phyloP scores from a whole-genome alignment of 2,888 invertebrate genomes.

The Orthonychiurus folsomi region DNA sequence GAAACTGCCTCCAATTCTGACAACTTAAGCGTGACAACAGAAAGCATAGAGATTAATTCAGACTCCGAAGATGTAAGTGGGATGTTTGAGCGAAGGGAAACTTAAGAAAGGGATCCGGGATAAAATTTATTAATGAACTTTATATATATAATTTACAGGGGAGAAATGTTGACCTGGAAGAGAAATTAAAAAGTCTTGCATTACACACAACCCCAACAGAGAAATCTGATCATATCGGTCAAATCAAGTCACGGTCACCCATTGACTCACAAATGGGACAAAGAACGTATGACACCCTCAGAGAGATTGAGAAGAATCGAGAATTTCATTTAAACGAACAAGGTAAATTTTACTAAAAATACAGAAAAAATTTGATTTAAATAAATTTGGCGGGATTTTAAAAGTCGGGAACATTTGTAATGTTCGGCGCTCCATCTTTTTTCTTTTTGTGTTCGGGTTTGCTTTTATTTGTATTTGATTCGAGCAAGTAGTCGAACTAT shows the following conservation, averaged over 20 bases:
- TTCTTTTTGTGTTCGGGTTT: too few relatives aligned
- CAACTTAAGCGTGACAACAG: constrained; percentile 30
- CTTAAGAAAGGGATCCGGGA: too few relatives aligned
- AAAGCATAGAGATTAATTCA: constrained; percentile 41
- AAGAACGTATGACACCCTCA: constrained; percentile 73
- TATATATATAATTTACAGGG: constrained; percentile 22
- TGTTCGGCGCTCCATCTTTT: too few relatives aligned
- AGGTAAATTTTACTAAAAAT: constrained; percentile 51
- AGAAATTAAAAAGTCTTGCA: constrained; percentile 40
- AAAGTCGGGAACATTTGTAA: too few relatives aligned
- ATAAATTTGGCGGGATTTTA: too few relatives aligned
- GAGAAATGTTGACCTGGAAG: constrained; percentile 41
- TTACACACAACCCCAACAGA: constrained; percentile 40
- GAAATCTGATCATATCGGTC: constrained; percentile 58
- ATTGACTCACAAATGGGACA: constrained; percentile 56
- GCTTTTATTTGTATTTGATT: too few relatives aligned
- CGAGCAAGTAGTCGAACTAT: too few relatives aligned
- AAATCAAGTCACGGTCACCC: constrained; percentile 74
- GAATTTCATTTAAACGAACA: constrained; percentile 79
- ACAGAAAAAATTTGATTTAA: too few relatives aligned
- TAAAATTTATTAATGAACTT: too few relatives aligned
- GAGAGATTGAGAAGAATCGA: constrained; percentile 80
- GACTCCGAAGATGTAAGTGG: constrained; percentile 42
- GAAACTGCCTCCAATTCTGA: constrained; percentile 19
- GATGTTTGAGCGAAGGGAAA: too few relatives aligned